Evolutionary conservation across 2,888 invertebrate genomes (phyloP).

Genomic region (Balanococcus diminutus): DNA sequence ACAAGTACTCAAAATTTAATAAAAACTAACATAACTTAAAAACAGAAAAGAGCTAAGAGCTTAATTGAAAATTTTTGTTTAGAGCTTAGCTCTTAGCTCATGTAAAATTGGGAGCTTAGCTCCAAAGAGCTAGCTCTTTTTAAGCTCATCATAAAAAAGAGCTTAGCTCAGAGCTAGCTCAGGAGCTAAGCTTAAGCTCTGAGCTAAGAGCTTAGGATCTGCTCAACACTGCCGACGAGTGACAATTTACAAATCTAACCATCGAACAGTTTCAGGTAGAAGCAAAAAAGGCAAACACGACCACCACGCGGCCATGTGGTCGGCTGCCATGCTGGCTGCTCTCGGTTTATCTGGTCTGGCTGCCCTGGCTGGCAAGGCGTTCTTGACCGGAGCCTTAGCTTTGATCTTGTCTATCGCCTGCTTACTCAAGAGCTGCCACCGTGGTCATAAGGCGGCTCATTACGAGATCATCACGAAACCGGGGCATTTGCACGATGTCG

Average conservation of each 20-base stretch:
- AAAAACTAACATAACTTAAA: too few relatives aligned
- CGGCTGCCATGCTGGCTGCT: slow-evolving; percentile 75
- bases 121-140: too few relatives aligned
- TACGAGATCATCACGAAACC: slow-evolving; percentile 59
- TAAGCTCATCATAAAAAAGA: too few relatives aligned
- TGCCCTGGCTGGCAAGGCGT: slow-evolving; percentile 80
- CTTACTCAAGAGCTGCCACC: slow-evolving; percentile 57
- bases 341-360: slow-evolving; percentile 82
- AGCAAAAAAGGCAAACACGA: slow-evolving; percentile 56
- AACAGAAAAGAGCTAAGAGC: too few relatives aligned
- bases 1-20: too few relatives aligned
- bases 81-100: too few relatives aligned
- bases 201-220: too few relatives aligned
- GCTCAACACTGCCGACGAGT: too few relatives aligned
- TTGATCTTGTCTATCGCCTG: slow-evolving; percentile 77
- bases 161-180: too few relatives aligned
- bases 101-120: too few relatives aligned
- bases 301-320: slow-evolving; percentile 57
- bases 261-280: slow-evolving; percentile 28
- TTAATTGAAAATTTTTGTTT: too few relatives aligned
- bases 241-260: background rate
- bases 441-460: slow-evolving; percentile 57
- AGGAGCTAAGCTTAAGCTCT: too few relatives aligned
- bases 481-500: slow-evolving; percentile 56
- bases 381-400: slow-evolving; percentile 83